Percentiles rank a stretch among this genome's conserved stretches.
These are phyloP conservation scores for Ferrisia virgata DNA, from an alignment of 2,888 invertebrate genomes.

Conservation along the genomic window DNA sequence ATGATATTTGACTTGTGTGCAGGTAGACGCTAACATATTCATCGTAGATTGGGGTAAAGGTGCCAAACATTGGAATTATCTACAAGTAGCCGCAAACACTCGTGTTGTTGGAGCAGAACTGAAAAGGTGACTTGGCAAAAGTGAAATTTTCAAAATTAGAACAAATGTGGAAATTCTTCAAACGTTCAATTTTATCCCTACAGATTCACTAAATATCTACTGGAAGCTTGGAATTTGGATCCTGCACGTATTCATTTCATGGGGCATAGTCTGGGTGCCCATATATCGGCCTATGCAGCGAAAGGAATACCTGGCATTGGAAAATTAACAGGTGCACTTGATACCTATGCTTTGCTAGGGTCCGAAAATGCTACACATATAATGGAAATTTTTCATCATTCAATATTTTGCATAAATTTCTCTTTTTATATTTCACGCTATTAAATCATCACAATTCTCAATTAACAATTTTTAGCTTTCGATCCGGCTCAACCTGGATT, in stretches of 20 bases:
- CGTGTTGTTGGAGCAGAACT: slow-evolving; percentile 52
- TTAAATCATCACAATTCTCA: not conserved
- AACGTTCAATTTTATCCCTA: slow-evolving; percentile 36
- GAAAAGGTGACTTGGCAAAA: slow-evolving; percentile 49
- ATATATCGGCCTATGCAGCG: slow-evolving; percentile 61
- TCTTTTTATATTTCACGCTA: not conserved
- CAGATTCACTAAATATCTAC: slow-evolving; percentile 58
- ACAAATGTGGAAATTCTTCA: not conserved
- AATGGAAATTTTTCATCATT: too few relatives aligned
- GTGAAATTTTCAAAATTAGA: not conserved
- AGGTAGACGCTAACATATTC: slow-evolving; percentile 64
- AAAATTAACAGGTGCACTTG: slow-evolving; percentile 57
- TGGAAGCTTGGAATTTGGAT: slow-evolving; percentile 53
- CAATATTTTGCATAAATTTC: not conserved
- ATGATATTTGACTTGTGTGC: slow-evolving; percentile 42
- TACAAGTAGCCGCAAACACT: slow-evolving; percentile 52
- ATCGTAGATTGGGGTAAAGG: slow-evolving; percentile 65
- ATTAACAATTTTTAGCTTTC: too few relatives aligned
- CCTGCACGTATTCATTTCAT: slow-evolving; percentile 58
- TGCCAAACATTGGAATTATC: slow-evolving; percentile 62
- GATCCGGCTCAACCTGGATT: too few relatives aligned
- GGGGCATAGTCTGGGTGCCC: slow-evolving; percentile 65
- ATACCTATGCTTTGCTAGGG: not conserved
- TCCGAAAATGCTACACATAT: too few relatives aligned
- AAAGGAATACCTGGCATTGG: slow-evolving; percentile 56